Base-by-base conservation (phyloP, 2,797 vertebrate genomes). In the Atherinosoma microstoma region DNA sequence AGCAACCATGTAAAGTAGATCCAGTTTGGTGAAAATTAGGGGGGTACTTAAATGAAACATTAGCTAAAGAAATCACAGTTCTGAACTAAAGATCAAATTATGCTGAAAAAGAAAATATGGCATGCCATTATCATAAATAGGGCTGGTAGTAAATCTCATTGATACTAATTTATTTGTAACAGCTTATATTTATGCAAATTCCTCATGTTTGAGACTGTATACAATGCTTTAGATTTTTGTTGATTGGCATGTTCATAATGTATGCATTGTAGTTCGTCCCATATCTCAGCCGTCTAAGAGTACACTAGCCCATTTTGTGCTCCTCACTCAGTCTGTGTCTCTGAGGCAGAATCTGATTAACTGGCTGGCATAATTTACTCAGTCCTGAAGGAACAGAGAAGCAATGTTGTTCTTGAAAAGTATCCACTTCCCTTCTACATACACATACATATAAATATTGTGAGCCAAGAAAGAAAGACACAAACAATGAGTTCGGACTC, bases 271-370 rank as follows among this genome's bases (percentile, higher is more conserved):
- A 47, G 70, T 56, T 62, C 51, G 13, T 54, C 15, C 34, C 42
- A 56, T 69, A 49, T 79, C 53, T 20, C 36, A 72, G 35, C 40
- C 16, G 18, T 80, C 40, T 58, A 34, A 38, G 57, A 34, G 66
- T 70, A 67, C 53, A 61, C 38, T 7, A 68, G 77, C 45, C 42
- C 49, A 15, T 74, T 79, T 75, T 7, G 45, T 56, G 62, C 45
- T 74, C 16, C 29, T 56, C 65, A 77, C 20, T 81, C 56, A 36
- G 13, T 38, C 70, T 78, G 78, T 81, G 82, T 69, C 72, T 85
- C 84, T 73, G 76, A 58, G 73, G 80, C 60, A 76, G 89, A 85
- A 86, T 90, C 70, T 87, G 78, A 91, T 89, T 89, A 27, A 88
- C 82, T 67, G 58, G 83, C 80, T 79, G 82, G 78, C 84, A 83